phyloP scores from a whole-genome alignment of 2,113 vertebrate species.

The Gambusia holbrooki region DNA sequence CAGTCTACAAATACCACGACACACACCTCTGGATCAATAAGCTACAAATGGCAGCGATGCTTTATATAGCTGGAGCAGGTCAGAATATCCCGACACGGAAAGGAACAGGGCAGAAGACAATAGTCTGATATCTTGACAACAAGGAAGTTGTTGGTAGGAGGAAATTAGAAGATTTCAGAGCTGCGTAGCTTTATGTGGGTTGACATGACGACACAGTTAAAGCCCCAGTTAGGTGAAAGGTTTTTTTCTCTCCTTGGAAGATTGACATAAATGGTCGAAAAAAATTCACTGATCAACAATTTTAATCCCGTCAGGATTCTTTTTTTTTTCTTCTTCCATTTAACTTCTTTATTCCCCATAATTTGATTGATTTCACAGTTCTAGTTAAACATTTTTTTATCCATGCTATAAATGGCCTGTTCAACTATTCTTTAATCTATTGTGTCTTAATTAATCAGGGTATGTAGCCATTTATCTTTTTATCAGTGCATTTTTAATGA shows the following conservation, averaged over 20 bases:
- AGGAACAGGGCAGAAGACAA: background rate
- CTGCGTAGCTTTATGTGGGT: background rate
- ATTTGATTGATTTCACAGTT: background rate
- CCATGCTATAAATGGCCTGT: background rate
- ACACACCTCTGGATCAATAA: conserved; percentile 13
- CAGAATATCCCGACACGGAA: background rate
- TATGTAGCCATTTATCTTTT: background rate
- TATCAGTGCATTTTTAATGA: background rate
- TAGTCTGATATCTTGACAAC: conserved; percentile 18
- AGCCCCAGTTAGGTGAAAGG: conserved; percentile 1
- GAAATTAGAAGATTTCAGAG: conserved; percentile 4
- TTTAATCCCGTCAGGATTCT: background rate
- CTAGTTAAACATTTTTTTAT: background rate
- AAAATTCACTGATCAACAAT: background rate
- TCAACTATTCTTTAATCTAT: background rate
- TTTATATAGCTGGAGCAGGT: background rate
- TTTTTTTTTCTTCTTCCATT: background rate
- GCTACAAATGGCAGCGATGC: background rate
- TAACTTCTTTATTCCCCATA: background rate
- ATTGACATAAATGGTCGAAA: conserved; percentile 4
- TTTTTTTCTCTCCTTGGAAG: background rate
- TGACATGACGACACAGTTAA: conserved; percentile 1
- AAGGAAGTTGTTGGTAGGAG: conserved; percentile 6
- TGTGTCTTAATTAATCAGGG: no score
- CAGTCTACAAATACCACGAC: background rate